Percentiles rank a stretch among this genome's conserved stretches.
Conservation (phyloP, 2,113 vertebrate genomes). For the Laticauda laticaudata region DNA sequence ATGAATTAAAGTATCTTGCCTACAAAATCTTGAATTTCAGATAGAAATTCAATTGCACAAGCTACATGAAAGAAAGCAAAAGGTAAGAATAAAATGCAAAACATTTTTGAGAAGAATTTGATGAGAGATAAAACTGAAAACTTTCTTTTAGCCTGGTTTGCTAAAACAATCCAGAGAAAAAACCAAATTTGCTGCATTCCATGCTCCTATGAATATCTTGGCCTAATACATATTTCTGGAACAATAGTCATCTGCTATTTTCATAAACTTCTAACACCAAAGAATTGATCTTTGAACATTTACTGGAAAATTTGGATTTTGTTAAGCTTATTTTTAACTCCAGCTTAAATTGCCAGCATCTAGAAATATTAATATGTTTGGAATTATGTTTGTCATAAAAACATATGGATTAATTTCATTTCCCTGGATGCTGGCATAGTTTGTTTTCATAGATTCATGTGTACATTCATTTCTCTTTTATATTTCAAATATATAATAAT, state of each 20-base stretch:
- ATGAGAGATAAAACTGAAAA: neutral
- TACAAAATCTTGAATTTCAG: neutral
- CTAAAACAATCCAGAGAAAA: neutral
- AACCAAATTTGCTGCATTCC: neutral
- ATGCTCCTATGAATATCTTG: neutral
- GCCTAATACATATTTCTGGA: neutral
- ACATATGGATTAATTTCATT: slow-evolving; percentile 46
- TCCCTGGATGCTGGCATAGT: slow-evolving; percentile 30
- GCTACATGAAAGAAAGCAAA: slow-evolving; percentile 14
- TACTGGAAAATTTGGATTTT: neutral
- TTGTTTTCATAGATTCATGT: slow-evolving; percentile 24
- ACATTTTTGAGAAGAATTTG: neutral
- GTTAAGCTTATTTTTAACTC: slow-evolving; percentile 30
- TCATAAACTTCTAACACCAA: neutral
- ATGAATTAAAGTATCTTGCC: neutral
- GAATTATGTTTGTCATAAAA: slow-evolving; percentile 26
- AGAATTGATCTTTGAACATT: slow-evolving; percentile 15
- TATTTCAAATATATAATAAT: slow-evolving; percentile 29
- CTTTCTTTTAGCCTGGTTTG: neutral
- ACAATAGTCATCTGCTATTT: neutral
- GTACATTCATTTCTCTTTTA: slow-evolving; percentile 53
- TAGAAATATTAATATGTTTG: slow-evolving; percentile 53
- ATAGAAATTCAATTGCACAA: neutral
- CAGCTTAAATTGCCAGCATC: slow-evolving; percentile 21
- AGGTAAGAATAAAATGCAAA: neutral